Evolutionary conservation across 2,888 invertebrate species (phyloP).

Genomic region (Chrysolina haemoptera): DNA sequence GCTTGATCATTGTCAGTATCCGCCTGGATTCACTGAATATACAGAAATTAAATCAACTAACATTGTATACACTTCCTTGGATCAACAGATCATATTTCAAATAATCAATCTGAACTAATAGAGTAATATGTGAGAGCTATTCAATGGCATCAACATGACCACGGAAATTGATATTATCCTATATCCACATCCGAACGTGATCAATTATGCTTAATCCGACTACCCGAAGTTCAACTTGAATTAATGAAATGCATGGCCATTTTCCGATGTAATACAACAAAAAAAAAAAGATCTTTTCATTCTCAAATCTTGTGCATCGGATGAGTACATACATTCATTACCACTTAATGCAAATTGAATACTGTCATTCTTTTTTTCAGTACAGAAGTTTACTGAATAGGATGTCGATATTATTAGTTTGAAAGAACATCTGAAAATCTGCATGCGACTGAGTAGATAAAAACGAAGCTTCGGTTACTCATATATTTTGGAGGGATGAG

Average conservation of each 20-base stretch:
- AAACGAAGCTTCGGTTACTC: too few relatives aligned
- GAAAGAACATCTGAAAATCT: not conserved
- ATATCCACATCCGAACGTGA: not conserved
- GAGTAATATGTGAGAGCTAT: not conserved
- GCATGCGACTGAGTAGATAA: too few relatives aligned
- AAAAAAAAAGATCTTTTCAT: not conserved
- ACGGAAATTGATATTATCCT: not conserved
- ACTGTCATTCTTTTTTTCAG: not conserved
- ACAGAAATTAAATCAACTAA: too few relatives aligned
- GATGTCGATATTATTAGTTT: not conserved
- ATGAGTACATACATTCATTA: not conserved
- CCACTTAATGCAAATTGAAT: constrained; percentile 8
- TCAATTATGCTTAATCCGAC: not conserved
- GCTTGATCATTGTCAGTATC: too few relatives aligned
- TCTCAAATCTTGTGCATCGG: not conserved
- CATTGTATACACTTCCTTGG: too few relatives aligned
- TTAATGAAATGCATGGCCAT: not conserved
- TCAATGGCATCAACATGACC: not conserved
- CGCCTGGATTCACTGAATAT: too few relatives aligned
- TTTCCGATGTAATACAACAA: not conserved
- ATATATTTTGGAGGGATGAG: too few relatives aligned
- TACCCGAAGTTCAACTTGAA: not conserved
- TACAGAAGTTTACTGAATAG: not conserved
- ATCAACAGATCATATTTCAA: too few relatives aligned
- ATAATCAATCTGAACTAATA: not conserved